Evolutionary conservation across 1,140 invertebrate genomes (phyloP).

Genomic region (Brachionus rotundiformis): DNA sequence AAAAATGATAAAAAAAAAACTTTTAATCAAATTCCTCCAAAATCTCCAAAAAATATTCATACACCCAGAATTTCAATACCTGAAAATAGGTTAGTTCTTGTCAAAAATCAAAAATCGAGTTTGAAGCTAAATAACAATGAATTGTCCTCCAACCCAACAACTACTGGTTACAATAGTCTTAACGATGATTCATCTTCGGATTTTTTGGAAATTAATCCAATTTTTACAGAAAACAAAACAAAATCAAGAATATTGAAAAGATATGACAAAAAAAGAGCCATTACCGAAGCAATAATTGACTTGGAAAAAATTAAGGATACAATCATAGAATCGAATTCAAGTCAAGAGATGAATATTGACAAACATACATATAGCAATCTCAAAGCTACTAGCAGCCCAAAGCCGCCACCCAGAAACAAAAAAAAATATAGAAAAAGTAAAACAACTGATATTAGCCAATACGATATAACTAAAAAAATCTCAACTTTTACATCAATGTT

Average conservation of each 20-base stretch:
- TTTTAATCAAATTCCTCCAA: slow-evolving; percentile 10
- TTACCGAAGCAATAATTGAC: slow-evolving; percentile 26
- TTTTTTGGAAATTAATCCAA: neutral
- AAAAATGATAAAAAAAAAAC: neutral
- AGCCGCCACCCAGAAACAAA: slow-evolving; percentile 33
- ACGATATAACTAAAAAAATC: neutral
- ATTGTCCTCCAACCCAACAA: neutral
- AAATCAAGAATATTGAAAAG: neutral
- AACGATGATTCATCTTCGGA: slow-evolving; percentile 32
- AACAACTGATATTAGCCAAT: neutral
- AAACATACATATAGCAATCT: neutral
- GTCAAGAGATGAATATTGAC: neutral
- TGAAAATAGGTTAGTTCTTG: neutral
- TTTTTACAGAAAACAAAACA: neutral
- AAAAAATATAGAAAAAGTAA: slow-evolving; percentile 44
- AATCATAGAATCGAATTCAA: neutral
- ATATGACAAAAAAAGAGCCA: slow-evolving; percentile 36
- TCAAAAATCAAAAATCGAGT: neutral
- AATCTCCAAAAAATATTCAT: neutral
- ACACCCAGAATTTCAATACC: neutral
- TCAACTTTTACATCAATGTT: neutral
- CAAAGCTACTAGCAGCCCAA: slow-evolving; percentile 21
- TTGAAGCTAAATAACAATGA: neutral
- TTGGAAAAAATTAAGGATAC: neutral
- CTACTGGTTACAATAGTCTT: slow-evolving; percentile 17